Base-by-base conservation (phyloP, 2,113 vertebrate genomes). In the Meriones unguiculatus region DNA sequence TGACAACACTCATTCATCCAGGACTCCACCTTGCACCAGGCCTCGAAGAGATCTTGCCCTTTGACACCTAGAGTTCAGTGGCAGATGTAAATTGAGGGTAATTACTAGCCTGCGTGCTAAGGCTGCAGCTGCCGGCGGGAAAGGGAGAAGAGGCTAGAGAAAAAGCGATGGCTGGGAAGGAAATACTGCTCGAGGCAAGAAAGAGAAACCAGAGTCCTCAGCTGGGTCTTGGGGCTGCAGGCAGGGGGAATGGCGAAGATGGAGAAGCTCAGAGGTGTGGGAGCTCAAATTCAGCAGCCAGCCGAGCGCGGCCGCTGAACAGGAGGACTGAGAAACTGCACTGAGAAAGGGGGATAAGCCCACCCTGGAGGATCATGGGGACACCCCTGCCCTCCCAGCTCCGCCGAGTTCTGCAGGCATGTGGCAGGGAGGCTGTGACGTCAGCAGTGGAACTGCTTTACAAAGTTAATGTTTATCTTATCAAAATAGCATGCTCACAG, bases 391-490 rank as follows among this genome's bases (percentile, higher is more conserved):
- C 70, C 30, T 82, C 64, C 11, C 62, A 62, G 46, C 65, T 54
- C 54, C 38, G 67, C 18, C 0, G 59, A 41, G 35, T 30, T 70
- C 76, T 93, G 35, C 70, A 93, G 90, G 59, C 54, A 25, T 57
- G 70, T 65, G 11, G 3, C 64, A 38, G 52, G 64, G 50, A 87
- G 38, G 87, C 41, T 78, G 72, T 72, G 32, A 50, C 30, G 62
- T 54, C 38, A 91, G 24, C 30, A 10, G 52, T 38, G 64, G 17
- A 89, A 52, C 52, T 67, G 81, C 75, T 88, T 86, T 90, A 38
- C 75, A 88, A 85, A 94, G 90, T 91, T 76, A 95, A 84, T 93
- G 93, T 94, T 96, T 97, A 94, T 89, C 95, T 96, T 77, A 81
- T 93, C 69, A 46, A 73, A 92, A 87, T 90, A 89, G 81, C 52